A percentile compares a stretch with the other conserved stretches of the same genome.
phyloP scores from a whole-genome alignment of 1,140 invertebrate genomes.

The Diprion similis region DNA sequence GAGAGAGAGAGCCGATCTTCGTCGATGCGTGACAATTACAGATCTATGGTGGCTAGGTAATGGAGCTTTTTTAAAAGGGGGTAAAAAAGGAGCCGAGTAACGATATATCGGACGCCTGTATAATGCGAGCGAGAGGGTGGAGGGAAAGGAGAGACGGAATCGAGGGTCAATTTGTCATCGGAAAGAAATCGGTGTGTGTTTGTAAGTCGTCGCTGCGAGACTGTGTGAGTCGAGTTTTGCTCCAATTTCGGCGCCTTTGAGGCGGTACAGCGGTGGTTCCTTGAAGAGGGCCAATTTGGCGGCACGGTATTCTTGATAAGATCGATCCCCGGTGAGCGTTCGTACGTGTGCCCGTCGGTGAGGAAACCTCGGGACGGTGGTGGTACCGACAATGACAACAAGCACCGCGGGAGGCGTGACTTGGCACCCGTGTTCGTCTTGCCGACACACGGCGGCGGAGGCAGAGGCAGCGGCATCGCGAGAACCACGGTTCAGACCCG shows the following conservation, averaged over 20 bases:
- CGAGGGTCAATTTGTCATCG: slow-evolving; percentile 11
- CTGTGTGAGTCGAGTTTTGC: not conserved
- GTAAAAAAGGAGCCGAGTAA: not conserved
- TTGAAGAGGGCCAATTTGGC: slow-evolving; percentile 37
- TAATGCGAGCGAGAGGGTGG: not conserved
- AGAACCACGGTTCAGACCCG: not conserved
- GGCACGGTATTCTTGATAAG: slow-evolving; percentile 15
- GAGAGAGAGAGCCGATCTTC: no score
- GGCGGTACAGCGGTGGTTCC: slow-evolving; percentile 22
- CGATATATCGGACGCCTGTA: not conserved
- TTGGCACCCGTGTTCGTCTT: slow-evolving; percentile 39
- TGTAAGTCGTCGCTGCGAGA: not conserved
- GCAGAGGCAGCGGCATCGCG: slow-evolving; percentile 14
- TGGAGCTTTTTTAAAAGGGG: not conserved
- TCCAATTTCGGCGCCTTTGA: slow-evolving; percentile 42
- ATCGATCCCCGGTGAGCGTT: slow-evolving; percentile 20
- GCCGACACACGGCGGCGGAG: slow-evolving; percentile 20
- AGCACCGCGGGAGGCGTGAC: slow-evolving; percentile 54
- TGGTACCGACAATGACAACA: slow-evolving; percentile 58
- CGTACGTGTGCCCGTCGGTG: slow-evolving; percentile 38
- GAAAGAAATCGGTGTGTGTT: not conserved
- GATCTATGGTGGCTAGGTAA: not conserved
- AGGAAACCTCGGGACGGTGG: slow-evolving; percentile 30
- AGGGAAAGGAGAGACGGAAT: not conserved
- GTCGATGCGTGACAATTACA: no score